phyloP scores from a whole-genome alignment of 2,113 vertebrate genomes.

The Hippocampus zosterae region DNA sequence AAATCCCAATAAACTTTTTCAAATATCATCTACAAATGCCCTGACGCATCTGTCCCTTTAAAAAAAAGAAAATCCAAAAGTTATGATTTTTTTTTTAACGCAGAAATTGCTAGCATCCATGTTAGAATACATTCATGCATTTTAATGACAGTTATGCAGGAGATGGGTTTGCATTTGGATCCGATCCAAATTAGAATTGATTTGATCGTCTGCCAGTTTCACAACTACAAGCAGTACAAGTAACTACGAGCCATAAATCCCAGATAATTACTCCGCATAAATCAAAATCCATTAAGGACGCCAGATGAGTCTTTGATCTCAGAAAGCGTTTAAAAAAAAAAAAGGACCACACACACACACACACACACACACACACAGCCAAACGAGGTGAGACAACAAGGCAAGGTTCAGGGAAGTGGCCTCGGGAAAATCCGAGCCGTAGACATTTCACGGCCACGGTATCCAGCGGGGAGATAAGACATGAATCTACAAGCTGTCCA shows the following conservation, averaged over 20 bases:
- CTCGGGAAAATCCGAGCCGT: conserved; percentile 9
- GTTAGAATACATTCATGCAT: neutral
- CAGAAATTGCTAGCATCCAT: neutral
- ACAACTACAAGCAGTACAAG: neutral
- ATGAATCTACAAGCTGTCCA: conserved; percentile 20
- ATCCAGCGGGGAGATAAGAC: conserved; percentile 26
- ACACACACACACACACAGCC: neutral
- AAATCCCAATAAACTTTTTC: too few species aligned
- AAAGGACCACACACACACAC: neutral
- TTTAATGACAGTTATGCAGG: neutral
- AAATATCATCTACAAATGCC: too few species aligned
- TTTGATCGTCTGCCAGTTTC: neutral
- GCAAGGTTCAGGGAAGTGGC: neutral
- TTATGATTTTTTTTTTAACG: neutral
- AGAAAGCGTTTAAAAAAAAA: neutral
- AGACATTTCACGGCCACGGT: conserved; percentile 27
- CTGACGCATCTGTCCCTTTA: neutral
- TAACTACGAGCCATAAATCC: conserved; percentile 2
- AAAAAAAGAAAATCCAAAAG: neutral
- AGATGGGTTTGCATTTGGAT: neutral
- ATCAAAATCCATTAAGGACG: conserved; percentile 5
- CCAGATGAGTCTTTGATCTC: neutral
- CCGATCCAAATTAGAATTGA: neutral
- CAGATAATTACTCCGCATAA: conserved; percentile 4
- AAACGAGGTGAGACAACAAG: neutral